phyloP scores from a whole-genome alignment of 2,888 invertebrate species.

The Serrognathus titanus region DNA sequence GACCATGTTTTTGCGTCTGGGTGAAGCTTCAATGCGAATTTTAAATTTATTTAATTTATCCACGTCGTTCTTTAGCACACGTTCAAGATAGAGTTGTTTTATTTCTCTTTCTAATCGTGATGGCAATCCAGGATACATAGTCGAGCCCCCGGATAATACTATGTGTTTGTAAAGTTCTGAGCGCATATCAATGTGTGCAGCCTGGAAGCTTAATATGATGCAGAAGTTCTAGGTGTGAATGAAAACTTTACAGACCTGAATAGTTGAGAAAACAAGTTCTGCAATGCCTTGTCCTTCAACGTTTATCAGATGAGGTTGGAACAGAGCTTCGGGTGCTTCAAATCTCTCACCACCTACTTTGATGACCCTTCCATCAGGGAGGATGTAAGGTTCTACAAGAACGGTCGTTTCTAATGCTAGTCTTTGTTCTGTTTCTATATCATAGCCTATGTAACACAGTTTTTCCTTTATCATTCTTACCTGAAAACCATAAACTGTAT shows the following conservation, averaged over 20 bases:
- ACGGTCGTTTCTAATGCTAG: slow-evolving; percentile 97
- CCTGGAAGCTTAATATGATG: slow-evolving; percentile 44
- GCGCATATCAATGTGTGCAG: slow-evolving; percentile 93
- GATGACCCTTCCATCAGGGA: slow-evolving; percentile 94
- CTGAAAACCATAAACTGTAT: slow-evolving; percentile 23
- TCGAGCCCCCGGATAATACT: slow-evolving; percentile 96
- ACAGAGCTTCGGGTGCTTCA: slow-evolving; percentile 96
- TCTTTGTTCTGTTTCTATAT: slow-evolving; percentile 96
- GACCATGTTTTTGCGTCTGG: slow-evolving; percentile 98
- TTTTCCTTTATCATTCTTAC: slow-evolving; percentile 98
- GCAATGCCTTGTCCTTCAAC: slow-evolving; percentile 98
- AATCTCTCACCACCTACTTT: slow-evolving; percentile 97
- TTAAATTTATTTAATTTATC: slow-evolving; percentile 97
- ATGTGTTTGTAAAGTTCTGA: slow-evolving; percentile 98
- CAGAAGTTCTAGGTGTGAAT: too few relatives aligned
- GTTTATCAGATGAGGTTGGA: slow-evolving; percentile 98
- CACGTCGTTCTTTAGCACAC: slow-evolving; percentile 92
- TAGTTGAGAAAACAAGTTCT: slow-evolving; percentile 93
- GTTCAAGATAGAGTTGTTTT: slow-evolving; percentile 94
- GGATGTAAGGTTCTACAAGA: slow-evolving; percentile 93
- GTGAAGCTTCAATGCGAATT: slow-evolving; percentile 98
- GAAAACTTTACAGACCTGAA: slow-evolving; percentile 61
- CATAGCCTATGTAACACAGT: slow-evolving; percentile 97
- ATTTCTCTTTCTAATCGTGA: slow-evolving; percentile 96
- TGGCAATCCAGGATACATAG: slow-evolving; percentile 99